Percentiles rank a stretch among this genome's conserved stretches.
These are phyloP conservation scores for Timandra comae DNA, from an alignment of 2,888 invertebrate species.

Conservation along the genomic window DNA sequence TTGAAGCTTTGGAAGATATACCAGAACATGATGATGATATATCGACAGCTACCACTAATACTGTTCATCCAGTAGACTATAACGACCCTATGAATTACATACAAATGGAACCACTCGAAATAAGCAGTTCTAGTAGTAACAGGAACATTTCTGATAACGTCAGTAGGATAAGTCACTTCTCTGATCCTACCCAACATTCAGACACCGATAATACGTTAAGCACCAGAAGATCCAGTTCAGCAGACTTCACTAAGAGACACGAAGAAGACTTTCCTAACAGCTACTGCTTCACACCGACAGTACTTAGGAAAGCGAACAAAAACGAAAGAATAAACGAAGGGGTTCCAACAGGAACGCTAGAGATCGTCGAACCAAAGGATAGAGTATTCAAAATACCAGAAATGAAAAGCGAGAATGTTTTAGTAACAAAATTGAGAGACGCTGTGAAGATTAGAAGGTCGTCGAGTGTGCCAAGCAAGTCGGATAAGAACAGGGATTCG, in stretches of 20 bases:
- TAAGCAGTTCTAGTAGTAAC: conserved; percentile 56
- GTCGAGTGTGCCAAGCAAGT: conserved; percentile 82
- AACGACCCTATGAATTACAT: conserved; percentile 60
- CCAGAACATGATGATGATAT: conserved; percentile 66
- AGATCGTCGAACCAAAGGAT: conserved; percentile 41
- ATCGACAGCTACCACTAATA: conserved; percentile 58
- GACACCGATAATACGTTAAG: conserved; percentile 61
- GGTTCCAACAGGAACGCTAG: conserved; percentile 35
- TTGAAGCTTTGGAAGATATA: conserved; percentile 67
- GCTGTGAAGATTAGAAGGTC: conserved; percentile 80
- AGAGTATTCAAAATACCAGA: conserved; percentile 61
- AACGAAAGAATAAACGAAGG: conserved; percentile 57
- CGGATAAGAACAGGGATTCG: conserved; percentile 81
- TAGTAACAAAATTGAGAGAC: conserved; percentile 66
- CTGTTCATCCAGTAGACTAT: conserved; percentile 56
- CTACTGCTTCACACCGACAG: conserved; percentile 63
- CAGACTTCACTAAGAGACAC: conserved; percentile 77
- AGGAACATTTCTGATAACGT: conserved; percentile 71
- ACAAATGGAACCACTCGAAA: conserved; percentile 61
- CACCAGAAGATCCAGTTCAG: conserved; percentile 78
- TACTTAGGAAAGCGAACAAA: conserved; percentile 55
- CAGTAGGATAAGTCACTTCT: conserved; percentile 73
- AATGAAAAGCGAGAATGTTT: conserved; percentile 55
- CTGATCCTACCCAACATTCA: conserved; percentile 61
- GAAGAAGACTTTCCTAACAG: conserved; percentile 63